phyloP scores from a whole-genome alignment of 2,888 invertebrate genomes.

The Agapetus fuscipes region DNA sequence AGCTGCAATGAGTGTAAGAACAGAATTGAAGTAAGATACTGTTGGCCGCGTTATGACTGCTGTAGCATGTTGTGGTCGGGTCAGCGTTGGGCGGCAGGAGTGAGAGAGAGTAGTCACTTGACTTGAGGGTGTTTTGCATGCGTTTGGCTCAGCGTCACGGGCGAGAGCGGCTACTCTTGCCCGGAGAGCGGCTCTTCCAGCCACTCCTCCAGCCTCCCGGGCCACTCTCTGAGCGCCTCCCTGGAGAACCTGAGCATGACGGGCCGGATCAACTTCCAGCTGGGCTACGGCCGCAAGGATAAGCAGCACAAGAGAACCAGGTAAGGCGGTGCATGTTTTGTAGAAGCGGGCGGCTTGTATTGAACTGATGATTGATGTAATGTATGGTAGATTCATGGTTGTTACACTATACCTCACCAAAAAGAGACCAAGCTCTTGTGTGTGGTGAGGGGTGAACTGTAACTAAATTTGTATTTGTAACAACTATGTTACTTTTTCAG shows the following conservation, averaged over 20 bases:
- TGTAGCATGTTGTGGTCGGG: too few species aligned
- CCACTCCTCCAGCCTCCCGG: slow-evolving; percentile 22
- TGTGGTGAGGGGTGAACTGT: too few species aligned
- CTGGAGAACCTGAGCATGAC: slow-evolving; percentile 55
- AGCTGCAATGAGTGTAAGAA: too few species aligned
- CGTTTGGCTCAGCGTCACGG: slow-evolving; percentile 16
- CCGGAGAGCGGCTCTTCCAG: slow-evolving; percentile 14
- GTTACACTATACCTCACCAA: too few species aligned
- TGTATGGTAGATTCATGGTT: too few species aligned
- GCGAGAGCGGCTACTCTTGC: slow-evolving; percentile 32
- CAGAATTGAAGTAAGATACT: too few species aligned
- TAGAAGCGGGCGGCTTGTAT: too few species aligned
- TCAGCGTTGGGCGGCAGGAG: neutral
- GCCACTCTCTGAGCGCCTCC: slow-evolving; percentile 40
- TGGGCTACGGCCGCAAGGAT: slow-evolving; percentile 71
- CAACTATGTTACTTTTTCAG: too few species aligned
- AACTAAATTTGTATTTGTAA: too few species aligned
- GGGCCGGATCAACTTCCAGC: slow-evolving; percentile 57
- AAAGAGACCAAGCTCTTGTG: too few species aligned
- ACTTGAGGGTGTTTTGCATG: slow-evolving; percentile 19
- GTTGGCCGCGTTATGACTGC: too few species aligned
- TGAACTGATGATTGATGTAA: too few species aligned
- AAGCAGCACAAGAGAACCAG: slow-evolving; percentile 73
- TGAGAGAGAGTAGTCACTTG: slow-evolving; percentile 10
- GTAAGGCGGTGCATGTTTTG: slow-evolving; percentile 50